Evolutionary conservation across 1,140 invertebrate species (phyloP), one percentile per base, ranked within the genome.

Genomic region (Heliconius melpomene): DNA sequence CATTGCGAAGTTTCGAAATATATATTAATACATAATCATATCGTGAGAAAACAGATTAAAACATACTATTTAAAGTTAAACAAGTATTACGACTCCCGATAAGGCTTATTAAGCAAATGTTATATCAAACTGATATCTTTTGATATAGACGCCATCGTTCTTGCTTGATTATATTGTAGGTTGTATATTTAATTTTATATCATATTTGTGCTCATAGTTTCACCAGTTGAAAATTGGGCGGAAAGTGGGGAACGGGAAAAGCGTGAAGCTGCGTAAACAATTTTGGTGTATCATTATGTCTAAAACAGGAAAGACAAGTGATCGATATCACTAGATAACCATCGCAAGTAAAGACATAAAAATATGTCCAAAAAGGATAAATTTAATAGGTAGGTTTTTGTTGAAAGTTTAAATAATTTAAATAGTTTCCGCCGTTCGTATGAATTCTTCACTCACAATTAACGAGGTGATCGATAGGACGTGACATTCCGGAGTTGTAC

Each of bases 31-130:
- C 36, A 50, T 74, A 52, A 52, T 1, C 50, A 74, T 29, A 74
- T 50, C 50, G 72, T 74, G 23, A 66, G 60, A 66, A 66, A 66
- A 66, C 23, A 11, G 23, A 13, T 66, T 66, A 66, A 66, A 66
- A 66, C 26, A 29, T 29, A 66, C 11, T 18, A 23, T 66, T 29
- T 66, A n/a, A 66, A 66, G 60, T 66, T 66, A 66, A 66, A 66
- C 60, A 29, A 66, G 60, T 66, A 66, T 66, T 66, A 66, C 13
- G 26, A 29, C 26, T 66, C 9, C 8, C 60, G 72, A 72, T 72
- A 72, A 38, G 38, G 72, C 23, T 72, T 72, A 40, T 72, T 72
- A 38, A 38, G 38, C 26, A 40, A 72, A 40, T 36, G 72, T 72
- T 72, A 9, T 72, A n/a, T 40, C 32, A 36, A 38, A 40, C n/a